Evolutionary conservation across 2,797 vertebrate species (phyloP), one percentile per base, ranked within the genome.

Genomic region (Catostomus latipinnis): DNA sequence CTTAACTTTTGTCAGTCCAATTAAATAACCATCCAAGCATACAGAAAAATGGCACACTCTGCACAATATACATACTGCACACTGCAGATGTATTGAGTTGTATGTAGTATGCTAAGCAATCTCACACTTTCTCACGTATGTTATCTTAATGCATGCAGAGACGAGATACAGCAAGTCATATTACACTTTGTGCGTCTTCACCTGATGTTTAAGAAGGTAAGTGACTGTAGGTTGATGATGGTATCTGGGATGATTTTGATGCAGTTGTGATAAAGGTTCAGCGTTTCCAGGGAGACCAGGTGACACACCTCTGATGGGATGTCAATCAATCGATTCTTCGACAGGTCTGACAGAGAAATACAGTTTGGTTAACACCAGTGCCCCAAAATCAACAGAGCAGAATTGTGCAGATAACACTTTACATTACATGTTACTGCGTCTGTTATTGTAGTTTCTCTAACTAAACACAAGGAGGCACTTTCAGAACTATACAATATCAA

Each of bases 201-300:
- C 97, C 97, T 98, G 90, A 98, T 90, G 88, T 98, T 97, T 86
- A 98, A 90, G 76, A 94, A 96, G 6, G 96, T 98, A 83, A 98
- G 93, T 34, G 95, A 95, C 91, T 97, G 96, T 72, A 98, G 92
- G 81, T 93, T 91, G 86, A 96, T 89, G 88, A 98, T 91, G 84
- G 91, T 89, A 88, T 98, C 96, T 1, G 97, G 97, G 90, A 98
- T 94, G 90, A 94, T 93, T 91, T 93, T 93, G 91, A 98, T 97
- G 89, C 97, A 98, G 88, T 98, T 98, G 89, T 98, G 97, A 85
- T 98, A 98, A 8, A 98, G 90, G 88, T 96, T 98, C 77, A 98
- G 92, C 11, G 91, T 95, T 92, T 98, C 97, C 92, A 98, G 87
- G 73, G 97, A 97, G 48, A 98, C 95, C 76, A 98, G 94, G 74